These are phyloP conservation scores for Trichosurus vulpecula DNA, from an alignment of 2,797 vertebrate species.

Conservation along the genomic window DNA sequence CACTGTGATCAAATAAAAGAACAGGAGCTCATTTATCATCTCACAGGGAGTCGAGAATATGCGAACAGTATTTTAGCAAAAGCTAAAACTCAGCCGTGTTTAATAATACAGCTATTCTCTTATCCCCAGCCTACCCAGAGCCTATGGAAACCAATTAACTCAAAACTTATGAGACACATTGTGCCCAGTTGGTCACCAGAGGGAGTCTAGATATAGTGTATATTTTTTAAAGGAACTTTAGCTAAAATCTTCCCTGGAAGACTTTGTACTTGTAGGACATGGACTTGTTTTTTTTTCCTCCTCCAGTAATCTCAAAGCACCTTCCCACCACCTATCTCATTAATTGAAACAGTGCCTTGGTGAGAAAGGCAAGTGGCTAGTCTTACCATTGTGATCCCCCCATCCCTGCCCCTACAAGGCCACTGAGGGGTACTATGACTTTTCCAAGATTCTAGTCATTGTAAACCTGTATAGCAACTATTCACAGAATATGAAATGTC, in stretches of 20 bases:
- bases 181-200: conserved; percentile 50
- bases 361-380: conserved; percentile 35
- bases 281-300: not conserved
- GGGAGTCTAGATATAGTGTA: conserved; percentile 42
- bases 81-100: conserved; percentile 16
- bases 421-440: conserved; percentile 49
- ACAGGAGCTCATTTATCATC: not conserved
- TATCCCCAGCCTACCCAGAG: conserved; percentile 26
- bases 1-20: not conserved
- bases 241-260: not conserved
- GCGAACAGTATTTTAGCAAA: not conserved
- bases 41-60: not conserved
- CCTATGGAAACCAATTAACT: conserved; percentile 31
- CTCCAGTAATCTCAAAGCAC: not conserved
- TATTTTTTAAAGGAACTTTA: not conserved
- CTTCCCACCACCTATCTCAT: conserved; percentile 24
- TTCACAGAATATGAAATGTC: conserved; percentile 35
- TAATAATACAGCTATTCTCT: not conserved
- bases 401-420: conserved; percentile 32
- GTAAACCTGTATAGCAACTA: conserved; percentile 46
- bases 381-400: not conserved
- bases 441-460: conserved; percentile 36
- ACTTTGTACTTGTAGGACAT: not conserved
- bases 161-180: not conserved
- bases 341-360: not conserved